Evolutionary conservation across 2,113 vertebrate genomes (phyloP).

Genomic region (Phylloscopus trochilus): DNA sequence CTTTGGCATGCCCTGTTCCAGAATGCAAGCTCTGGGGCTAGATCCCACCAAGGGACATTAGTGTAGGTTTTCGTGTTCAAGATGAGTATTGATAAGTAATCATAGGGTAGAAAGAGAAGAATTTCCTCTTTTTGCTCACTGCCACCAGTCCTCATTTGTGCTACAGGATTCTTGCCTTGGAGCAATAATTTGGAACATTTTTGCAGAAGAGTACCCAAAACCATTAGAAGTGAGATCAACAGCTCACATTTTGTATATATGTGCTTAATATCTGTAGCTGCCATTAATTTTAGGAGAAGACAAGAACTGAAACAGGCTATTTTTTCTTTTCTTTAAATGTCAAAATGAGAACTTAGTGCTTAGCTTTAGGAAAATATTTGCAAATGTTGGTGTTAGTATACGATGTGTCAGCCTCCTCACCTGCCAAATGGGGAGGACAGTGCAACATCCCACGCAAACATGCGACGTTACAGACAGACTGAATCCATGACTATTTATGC

Average conservation of each 20-base stretch:
- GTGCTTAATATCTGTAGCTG: not conserved
- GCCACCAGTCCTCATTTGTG: too few relatives aligned
- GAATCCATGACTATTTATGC: not conserved
- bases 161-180: not conserved
- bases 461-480: not conserved
- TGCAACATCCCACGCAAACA: conserved; percentile 22
- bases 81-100: not conserved
- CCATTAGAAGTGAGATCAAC: not conserved
- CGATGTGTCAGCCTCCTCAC: conserved; percentile 30
- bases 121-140: not conserved
- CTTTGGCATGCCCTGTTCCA: not conserved
- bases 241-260: not conserved
- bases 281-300: not conserved
- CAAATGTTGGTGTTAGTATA: conserved; percentile 49
- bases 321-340: not conserved
- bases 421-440: conserved; percentile 45
- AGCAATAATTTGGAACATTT: not conserved
- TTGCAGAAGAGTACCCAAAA: not conserved
- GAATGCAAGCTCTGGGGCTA: not conserved
- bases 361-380: conserved; percentile 55
- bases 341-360: conserved; percentile 16
- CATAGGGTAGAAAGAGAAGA: not conserved
- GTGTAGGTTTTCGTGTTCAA: not conserved
- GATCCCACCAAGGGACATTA: not conserved
- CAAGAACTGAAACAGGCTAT: not conserved